Percentiles rank a stretch among this genome's conserved stretches.
These are phyloP conservation scores for Carpatolechia fugitivella DNA, from an alignment of 2,888 invertebrate species.

Conservation along the genomic window DNA sequence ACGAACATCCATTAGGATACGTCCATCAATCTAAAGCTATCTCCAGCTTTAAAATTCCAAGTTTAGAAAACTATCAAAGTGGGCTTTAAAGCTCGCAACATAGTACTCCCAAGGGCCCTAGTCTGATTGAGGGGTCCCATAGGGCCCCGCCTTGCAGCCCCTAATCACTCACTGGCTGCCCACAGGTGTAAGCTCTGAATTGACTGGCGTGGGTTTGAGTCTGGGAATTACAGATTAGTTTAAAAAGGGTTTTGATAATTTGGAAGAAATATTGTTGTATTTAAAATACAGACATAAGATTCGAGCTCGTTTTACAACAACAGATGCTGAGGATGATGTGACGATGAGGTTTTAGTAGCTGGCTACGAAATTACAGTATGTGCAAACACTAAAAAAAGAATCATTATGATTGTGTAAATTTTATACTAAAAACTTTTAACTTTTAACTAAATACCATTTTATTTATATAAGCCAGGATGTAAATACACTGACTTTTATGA, in stretches of 20 bases:
- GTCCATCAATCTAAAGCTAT: constrained; percentile 1
- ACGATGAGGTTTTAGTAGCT: too few relatives aligned
- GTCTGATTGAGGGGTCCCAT: constrained; percentile 5
- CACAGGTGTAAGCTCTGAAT: constrained; percentile 2
- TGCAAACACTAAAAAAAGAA: too few relatives aligned
- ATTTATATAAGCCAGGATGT: too few relatives aligned
- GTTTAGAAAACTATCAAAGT: background rate
- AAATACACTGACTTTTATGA: too few relatives aligned
- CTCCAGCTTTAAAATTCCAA: constrained; percentile 1
- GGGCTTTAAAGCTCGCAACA: background rate
- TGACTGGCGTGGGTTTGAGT: constrained; percentile 3
- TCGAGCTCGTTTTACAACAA: too few relatives aligned
- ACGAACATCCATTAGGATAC: background rate
- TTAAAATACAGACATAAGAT: background rate
- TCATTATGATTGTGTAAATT: too few relatives aligned
- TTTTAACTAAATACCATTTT: too few relatives aligned
- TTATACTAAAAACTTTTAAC: too few relatives aligned
- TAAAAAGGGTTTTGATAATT: background rate
- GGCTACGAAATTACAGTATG: too few relatives aligned
- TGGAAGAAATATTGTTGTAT: background rate
- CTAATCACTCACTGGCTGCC: constrained; percentile 15
- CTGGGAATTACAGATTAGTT: background rate
- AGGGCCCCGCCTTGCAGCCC: constrained; percentile 1
- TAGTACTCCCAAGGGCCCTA: background rate
- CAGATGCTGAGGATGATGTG: too few relatives aligned